Evolutionary conservation across 2,113 vertebrate species (phyloP).

Genomic region (Plestiodon gilberti): DNA sequence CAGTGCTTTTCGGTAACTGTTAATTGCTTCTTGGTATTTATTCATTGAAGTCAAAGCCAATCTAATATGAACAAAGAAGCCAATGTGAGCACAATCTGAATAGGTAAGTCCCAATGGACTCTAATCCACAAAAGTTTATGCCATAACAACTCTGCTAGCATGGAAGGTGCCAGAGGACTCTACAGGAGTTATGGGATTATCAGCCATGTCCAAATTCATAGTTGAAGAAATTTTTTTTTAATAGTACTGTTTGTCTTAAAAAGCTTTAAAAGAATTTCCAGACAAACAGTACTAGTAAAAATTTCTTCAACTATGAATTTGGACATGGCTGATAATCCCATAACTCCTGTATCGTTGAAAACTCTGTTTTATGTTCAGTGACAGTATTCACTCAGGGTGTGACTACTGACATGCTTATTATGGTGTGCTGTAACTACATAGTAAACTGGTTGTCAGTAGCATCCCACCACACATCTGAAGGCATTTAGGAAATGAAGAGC

Average conservation of each 20-base stretch:
- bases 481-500: neutral
- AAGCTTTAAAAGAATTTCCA: too few relatives aligned
- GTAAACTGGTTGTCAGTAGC: neutral
- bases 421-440: neutral
- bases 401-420: neutral
- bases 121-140: neutral
- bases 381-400: neutral
- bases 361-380: too few relatives aligned
- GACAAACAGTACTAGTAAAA: too few relatives aligned
- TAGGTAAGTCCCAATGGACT: neutral
- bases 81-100: conserved; percentile 10
- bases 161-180: neutral
- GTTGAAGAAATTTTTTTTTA: too few relatives aligned
- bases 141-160: neutral
- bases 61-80: conserved; percentile 73
- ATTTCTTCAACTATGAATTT: too few relatives aligned
- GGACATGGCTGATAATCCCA: too few relatives aligned
- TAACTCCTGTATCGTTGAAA: too few relatives aligned
- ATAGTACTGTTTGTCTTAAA: too few relatives aligned
- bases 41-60: conserved; percentile 92
- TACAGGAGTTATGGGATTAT: too few relatives aligned
- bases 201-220: too few relatives aligned
- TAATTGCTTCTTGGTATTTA: conserved; percentile 94
- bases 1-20: conserved; percentile 94
- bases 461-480: neutral